Base-by-base conservation (phyloP, 2,888 invertebrate genomes). In the Apamea epomidion region DNA sequence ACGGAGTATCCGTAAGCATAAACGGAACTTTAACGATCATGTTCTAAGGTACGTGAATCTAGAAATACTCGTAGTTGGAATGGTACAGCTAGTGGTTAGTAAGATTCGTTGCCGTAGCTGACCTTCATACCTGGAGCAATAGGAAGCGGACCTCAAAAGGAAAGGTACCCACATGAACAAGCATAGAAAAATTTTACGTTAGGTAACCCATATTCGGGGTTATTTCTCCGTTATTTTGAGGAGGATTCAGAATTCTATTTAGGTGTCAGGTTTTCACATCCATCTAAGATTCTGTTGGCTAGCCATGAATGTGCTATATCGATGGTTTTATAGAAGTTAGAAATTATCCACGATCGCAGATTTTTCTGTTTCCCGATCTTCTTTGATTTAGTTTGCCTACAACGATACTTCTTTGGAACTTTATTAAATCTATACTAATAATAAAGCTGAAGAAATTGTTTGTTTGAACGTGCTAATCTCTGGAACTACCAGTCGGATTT, bases 1-100 rank as follows among this genome's bases (percentile, higher is more conserved):
- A 78, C 64, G 70, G 54, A 82, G 65, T 54, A 82, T 82, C 54
- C 67, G 58, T 48, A 37, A 71, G 51, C 62, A 71, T 74, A 45
- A 82, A 71, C 65, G 83, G 78, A 78, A 71, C 71, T 68, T 84
- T 87, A 67, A 84, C 60, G 67, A 65, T 18, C 18, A 48, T 51
- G 42, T 62, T 86, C 12, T 65, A 16, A 1, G 32, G n/a, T 64
- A 72, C 82, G 45, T 45, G 48, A 58, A 58, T 65, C 45, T 74
- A n/a, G 48, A 42, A 78, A 65, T 70, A n/a, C n/a, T n/a, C n/a
- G n/a, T n/a, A 21, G 37, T 42, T 58, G 48, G 37, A 25, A 45
- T 78, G 42, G 48, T 37, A 37, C 29, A 8, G 18, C 16, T 72
- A 16, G 7, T 81, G 51, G 29, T 32, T 18, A 29, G 37, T 51